Evolutionary conservation across 37 sponge, comb jelly and placozoan genomes (phyloP), one percentile per base, ranked within the genome.

Genomic region (Eunapius fragilis): DNA sequence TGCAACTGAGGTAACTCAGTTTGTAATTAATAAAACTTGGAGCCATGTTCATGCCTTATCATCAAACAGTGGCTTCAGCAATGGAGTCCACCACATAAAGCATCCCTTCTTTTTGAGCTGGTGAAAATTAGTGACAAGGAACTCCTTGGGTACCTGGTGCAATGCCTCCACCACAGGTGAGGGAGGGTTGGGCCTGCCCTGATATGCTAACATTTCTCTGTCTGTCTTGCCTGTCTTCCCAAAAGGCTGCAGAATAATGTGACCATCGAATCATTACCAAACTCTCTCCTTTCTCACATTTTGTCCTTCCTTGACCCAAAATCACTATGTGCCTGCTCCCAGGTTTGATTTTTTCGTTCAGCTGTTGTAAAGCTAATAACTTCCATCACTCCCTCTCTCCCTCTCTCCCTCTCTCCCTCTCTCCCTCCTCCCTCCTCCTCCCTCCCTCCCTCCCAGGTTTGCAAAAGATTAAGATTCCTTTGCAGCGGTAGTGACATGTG

Each of bases 101-200:
- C 89, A 68, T 76, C 67, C 31, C 77, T 94, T 2, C 80, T 91
- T 9, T 23, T 81, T 38, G 86, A 94, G 26, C 25, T 94, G n/a
- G 73, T 94, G 30, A 94, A 94, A 67, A 58, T 91, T 69, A 88
- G 91, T 74, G 80, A 86, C 50, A 47, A 82, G 32, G 91, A 94
- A 37, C 80, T 91, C 74, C 83, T 94, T 0, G 89, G 85, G 2
- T 94, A 91, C 71, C 68, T 94, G 19, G 89, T 89, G 0, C 95
- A 94, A 67, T 94, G 95, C 41, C 84, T 94, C 11, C 77, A 91
- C 71, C 95, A 94, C 37, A 88, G 86, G 94, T 94, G 69, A 78
- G 80, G 27, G 24, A 6, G 26, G 3, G n/a, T 33, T 1, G 10
- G 12, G 73, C 13, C 3, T 70, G 5, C 4, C 12, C 11, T 6